A percentile compares a stretch with the other conserved stretches of the same genome.
These are phyloP conservation scores for Pangasius mekongensis DNA, from an alignment of 2,797 vertebrate species.

Conservation along the genomic window DNA sequence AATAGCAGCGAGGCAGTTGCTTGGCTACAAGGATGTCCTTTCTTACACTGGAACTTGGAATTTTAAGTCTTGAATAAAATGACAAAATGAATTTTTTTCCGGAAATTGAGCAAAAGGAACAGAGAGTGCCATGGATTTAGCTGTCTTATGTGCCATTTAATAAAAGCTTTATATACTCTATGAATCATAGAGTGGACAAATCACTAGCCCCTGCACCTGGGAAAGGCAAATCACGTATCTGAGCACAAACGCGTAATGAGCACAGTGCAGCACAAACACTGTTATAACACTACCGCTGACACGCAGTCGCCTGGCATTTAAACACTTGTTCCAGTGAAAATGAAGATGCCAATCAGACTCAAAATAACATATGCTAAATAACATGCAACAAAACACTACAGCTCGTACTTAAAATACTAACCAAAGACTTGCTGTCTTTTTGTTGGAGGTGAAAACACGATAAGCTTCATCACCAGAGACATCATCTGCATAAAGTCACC, in stretches of 20 bases:
- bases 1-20: slow-evolving; percentile 12
- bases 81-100: background rate
- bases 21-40: slow-evolving; percentile 18
- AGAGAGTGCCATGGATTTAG: background rate
- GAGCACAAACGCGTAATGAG: background rate
- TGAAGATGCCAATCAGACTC: background rate
- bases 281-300: background rate
- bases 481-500: background rate
- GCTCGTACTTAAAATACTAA: background rate
- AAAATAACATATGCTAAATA: background rate
- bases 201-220: background rate
- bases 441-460: background rate
- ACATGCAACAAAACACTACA: background rate
- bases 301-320: background rate
- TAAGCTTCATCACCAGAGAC: background rate
- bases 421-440: background rate
- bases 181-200: background rate
- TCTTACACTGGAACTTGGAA: background rate
- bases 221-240: background rate
- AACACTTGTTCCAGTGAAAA: background rate
- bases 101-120: background rate
- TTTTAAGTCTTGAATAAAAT: background rate
- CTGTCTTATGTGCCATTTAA: background rate
- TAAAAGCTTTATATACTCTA: background rate
- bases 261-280: background rate